phyloP scores from a whole-genome alignment of 1,140 invertebrate genomes.

The Linepithema humile region DNA sequence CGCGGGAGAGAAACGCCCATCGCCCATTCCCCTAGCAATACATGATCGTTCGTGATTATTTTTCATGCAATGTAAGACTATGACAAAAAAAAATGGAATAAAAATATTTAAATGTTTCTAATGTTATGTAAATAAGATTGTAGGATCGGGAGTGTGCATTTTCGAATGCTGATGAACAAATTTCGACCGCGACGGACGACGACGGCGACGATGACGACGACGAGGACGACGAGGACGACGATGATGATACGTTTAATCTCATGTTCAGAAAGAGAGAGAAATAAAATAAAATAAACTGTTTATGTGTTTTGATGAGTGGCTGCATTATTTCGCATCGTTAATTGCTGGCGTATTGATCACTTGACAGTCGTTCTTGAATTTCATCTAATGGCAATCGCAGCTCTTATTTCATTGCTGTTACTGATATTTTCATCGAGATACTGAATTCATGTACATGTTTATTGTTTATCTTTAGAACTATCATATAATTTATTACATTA shows the following conservation, averaged over 20 bases:
- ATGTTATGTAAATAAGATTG: constrained; percentile 78
- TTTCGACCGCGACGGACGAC: background rate
- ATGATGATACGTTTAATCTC: constrained; percentile 61
- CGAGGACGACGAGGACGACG: background rate
- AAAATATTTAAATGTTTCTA: constrained; percentile 79
- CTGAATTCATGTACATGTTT: constrained; percentile 2
- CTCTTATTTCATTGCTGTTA: background rate
- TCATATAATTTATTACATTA: background rate
- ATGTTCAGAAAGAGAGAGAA: constrained; percentile 63
- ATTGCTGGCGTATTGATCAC: background rate
- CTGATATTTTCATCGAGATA: background rate
- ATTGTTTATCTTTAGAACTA: background rate
- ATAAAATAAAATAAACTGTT: constrained; percentile 69
- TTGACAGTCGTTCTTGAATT: background rate
- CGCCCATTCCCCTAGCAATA: constrained; percentile 67
- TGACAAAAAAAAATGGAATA: constrained; percentile 59
- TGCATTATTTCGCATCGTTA: constrained; percentile 54
- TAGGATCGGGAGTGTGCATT: constrained; percentile 60
- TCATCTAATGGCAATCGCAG: background rate
- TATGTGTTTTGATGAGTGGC: constrained; percentile 65
- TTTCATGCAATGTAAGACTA: constrained; percentile 70
- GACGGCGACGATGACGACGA: constrained; percentile 53
- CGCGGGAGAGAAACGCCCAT: background rate
- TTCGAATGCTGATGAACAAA: constrained; percentile 64
- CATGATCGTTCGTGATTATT: constrained; percentile 72